Base-by-base conservation (phyloP, 2,113 vertebrate genomes). In the Oncorhynchus clarkii region DNA sequence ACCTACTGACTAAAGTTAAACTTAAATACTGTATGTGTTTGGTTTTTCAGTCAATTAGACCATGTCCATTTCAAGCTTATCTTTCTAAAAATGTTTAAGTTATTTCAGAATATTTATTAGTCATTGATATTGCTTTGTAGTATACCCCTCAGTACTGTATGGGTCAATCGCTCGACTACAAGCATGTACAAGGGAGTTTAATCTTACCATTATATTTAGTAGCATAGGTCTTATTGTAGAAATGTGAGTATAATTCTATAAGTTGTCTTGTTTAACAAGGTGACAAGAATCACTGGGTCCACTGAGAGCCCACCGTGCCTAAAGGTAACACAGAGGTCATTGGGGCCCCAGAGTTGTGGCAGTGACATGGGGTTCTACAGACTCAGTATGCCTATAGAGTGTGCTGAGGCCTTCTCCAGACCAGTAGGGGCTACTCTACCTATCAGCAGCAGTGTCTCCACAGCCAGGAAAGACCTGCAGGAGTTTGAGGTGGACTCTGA, bases 311-410 rank as follows among this genome's bases (percentile, higher is more conserved):
- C 92, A 18, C 95, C 95, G 0, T 96, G 94, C 81, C 87, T 99
- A 80, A 98, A 95, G 89, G 93, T 99, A 79, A 95, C 94, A 0
- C 95, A 96, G 89, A 95, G 91, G 82, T 91, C 94, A 20, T 94
- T 95, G 45, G 93, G 92, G 2, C 93, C 94, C 20, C 93, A 95
- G 75, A 88, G 93, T 80, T 94, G 91, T 88, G 93, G 89, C 88
- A 92, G 90, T 0, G 93, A 96, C 1, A 91, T 96, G 79, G 94
- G 93, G 84, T 99, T 97, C 88, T 99, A 94, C 84, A 95, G 97
- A 48, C 92, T 99, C 85, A 99, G 96, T 88, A 95, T 99, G 96
- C 94, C 95, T 12, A 88, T 99, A 3, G 90, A 97, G 81, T 99
- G 96, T 64, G 96, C 95, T 0, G 92, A 95, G 24, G 85, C 94